phyloP scores from a whole-genome alignment of 2,797 vertebrate species.

The Garrulus glandarius region DNA sequence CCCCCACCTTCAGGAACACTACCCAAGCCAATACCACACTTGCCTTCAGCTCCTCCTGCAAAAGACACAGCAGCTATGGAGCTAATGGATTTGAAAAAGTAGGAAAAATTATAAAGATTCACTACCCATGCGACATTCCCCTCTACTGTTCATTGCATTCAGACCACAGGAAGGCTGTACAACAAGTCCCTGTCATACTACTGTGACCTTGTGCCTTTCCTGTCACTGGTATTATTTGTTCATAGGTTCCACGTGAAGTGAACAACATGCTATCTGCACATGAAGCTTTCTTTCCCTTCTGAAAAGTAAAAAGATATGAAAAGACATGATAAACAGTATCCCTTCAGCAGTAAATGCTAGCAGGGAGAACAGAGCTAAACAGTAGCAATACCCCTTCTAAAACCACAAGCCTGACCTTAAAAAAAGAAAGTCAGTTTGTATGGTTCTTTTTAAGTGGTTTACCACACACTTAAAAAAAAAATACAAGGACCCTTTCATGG shows the following conservation, averaged over 20 bases:
- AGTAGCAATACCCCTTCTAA: not conserved
- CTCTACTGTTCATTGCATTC: not conserved
- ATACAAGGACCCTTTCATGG: not conserved
- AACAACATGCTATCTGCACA: not conserved
- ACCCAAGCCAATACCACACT: not conserved
- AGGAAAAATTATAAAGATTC: not conserved
- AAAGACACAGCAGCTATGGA: not conserved
- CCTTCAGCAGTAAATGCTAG: not conserved
- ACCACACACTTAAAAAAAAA: not conserved
- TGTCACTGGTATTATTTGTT: not conserved
- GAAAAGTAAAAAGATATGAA: not conserved
- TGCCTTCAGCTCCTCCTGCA: not conserved
- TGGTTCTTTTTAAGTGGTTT: not conserved
- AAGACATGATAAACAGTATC: not conserved
- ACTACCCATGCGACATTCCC: not conserved
- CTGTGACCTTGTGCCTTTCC: not conserved
- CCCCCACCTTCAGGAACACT: not conserved
- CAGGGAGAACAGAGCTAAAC: not conserved
- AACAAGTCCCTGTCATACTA: not conserved
- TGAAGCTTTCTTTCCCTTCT: not conserved
- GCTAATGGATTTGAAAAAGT: not conserved
- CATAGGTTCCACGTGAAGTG: not conserved
- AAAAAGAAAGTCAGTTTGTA: not conserved
- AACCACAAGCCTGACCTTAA: not conserved
- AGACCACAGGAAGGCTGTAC: not conserved